Percentiles rank a stretch among this genome's conserved stretches.
Evolutionary conservation across 92 coral and sea anemone genomes (phyloP).

Genomic region (Actinernus sp.): DNA sequence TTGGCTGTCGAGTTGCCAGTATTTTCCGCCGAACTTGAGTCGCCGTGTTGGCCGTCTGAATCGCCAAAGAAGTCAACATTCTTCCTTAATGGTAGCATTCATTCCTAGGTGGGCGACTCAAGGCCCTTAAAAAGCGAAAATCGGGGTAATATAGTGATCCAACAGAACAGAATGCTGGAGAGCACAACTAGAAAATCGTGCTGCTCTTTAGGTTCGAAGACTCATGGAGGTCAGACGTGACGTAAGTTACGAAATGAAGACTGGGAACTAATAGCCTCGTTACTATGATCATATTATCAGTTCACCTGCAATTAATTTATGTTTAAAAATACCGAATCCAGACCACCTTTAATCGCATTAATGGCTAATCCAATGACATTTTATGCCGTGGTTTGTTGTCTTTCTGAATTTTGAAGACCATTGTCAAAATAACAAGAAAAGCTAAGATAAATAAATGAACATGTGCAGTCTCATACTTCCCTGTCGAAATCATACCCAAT

Average conservation of each 20-base stretch:
- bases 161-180: constrained; percentile 20
- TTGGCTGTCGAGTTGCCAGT: constrained; percentile 54
- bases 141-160: not conserved
- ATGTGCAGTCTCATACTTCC: no score
- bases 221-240: constrained; percentile 16
- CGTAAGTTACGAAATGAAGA: not conserved
- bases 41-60: constrained; percentile 71
- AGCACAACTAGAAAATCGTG: not conserved
- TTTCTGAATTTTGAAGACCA: no score
- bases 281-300: no score
- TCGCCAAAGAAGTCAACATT: constrained; percentile 84
- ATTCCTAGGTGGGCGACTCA: constrained; percentile 83
- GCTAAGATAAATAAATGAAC: no score
- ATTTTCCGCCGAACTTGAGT: constrained; percentile 87
- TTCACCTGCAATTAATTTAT: no score
- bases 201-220: not conserved
- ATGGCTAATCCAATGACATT: no score
- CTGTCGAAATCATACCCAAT: no score
- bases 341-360: no score
- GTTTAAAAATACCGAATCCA: no score
- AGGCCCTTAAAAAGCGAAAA: constrained; percentile 62
- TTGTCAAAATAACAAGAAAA: no score
- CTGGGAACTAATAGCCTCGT: constrained; percentile 3
- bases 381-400: no score
- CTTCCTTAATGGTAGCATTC: constrained; percentile 99